Base-by-base conservation (phyloP, 1,140 invertebrate species). In the Apis cerana region DNA sequence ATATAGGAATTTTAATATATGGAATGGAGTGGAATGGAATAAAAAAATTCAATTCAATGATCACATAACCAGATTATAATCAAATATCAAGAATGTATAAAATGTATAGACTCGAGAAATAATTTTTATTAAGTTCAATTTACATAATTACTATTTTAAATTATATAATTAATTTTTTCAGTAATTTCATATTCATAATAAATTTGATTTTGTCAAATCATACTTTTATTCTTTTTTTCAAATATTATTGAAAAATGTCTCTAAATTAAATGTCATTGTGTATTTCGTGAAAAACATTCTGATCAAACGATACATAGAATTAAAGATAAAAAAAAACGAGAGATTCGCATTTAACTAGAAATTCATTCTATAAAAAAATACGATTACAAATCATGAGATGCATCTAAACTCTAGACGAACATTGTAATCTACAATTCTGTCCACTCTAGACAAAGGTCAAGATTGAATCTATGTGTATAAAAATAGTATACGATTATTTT, bases 361-460 rank as follows among this genome's bases (percentile, higher is more conserved):
- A 78, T 82, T 13, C 11, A 0, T 69, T 48, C 52, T 62, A 50
- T 54, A 48, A 62, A 61, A n/a, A 61, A 21, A 12, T 58, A 15
- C 21, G 17, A 13, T 43, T 23, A 4, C 1, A 12, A 17, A 43
- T 12, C 5, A 27, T 10, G 1, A 17, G 5, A 13, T 17, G 21
- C 21, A 21, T 21, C 43, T 74, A 61, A 21, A 71, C n/a, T 52
- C 33, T 62, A 70, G 43, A 70, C 23, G 50, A 62, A 62, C 50
- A 27, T 64, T 58, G 15, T 50, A 72, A 75, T 72, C 58, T 87
- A 62, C 58, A 84, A 76, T 82, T 56, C 65, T 52, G 64, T 15
- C 50, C 71, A 43, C 8, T 54, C 15, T n/a, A 77, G 81, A 80
- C 81, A 58, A 86, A 85, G 71, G 85, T 87, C 86, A 87, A 87